phyloP scores from a whole-genome alignment of 1,140 invertebrate species.

The Babylonia areolata region DNA sequence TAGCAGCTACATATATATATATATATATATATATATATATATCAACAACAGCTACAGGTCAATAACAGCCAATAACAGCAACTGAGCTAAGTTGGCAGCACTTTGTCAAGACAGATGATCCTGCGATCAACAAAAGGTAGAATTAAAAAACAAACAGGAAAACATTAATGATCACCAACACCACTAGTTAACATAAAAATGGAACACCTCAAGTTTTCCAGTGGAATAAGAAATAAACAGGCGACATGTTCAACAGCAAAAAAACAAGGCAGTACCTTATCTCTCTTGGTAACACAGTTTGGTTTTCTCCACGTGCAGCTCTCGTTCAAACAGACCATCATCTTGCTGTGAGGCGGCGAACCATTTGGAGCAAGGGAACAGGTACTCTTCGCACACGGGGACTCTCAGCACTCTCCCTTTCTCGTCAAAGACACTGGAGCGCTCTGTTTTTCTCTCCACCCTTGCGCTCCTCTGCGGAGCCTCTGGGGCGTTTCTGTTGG shows the following conservation, averaged over 20 bases:
- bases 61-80: too few species aligned
- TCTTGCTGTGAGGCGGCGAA: constrained; percentile 70
- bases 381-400: constrained; percentile 59
- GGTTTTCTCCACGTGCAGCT: constrained; percentile 60
- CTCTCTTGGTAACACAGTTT: constrained; percentile 49
- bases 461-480: background rate
- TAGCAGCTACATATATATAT: too few species aligned
- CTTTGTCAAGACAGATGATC: too few species aligned
- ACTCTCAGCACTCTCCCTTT: constrained; percentile 47
- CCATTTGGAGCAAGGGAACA: constrained; percentile 71
- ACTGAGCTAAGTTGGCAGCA: too few species aligned
- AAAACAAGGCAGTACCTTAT: background rate
- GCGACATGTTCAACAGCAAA: too few species aligned
- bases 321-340: constrained; percentile 68
- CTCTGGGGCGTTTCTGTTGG: background rate
- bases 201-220: too few species aligned
- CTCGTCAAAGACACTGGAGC: constrained; percentile 36
- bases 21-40: too few species aligned
- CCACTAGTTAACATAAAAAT: too few species aligned
- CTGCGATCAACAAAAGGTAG: background rate
- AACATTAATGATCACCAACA: background rate
- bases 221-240: too few species aligned
- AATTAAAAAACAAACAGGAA: too few species aligned
- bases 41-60: too few species aligned
- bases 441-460: constrained; percentile 20